Conservation (phyloP, 2,797 vertebrate genomes). For the Coregonus suidteri region DNA sequence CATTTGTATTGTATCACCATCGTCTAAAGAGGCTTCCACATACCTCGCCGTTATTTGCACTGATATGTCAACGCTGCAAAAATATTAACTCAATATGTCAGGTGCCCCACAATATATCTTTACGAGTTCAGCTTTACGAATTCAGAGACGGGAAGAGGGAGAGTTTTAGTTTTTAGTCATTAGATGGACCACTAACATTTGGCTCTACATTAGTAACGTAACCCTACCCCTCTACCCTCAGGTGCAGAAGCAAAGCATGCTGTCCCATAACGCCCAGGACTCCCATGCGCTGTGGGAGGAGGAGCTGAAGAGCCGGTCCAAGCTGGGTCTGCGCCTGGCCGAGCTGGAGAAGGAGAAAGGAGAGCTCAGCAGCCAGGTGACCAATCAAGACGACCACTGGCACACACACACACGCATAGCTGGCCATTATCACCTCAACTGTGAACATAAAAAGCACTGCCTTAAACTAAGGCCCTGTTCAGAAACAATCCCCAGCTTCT, state of each 20-base stretch:
- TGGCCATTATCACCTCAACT: not conserved
- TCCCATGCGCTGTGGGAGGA: conserved; percentile 84
- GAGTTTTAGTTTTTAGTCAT: not conserved
- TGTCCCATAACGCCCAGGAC: conserved; percentile 80
- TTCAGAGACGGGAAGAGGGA: not conserved
- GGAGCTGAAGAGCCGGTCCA: conserved; percentile 82
- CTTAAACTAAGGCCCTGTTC: not conserved
- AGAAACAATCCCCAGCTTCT: not conserved
- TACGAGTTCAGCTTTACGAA: not conserved
- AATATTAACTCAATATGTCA: not conserved
- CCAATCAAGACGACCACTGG: not conserved
- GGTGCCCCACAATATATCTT: not conserved
- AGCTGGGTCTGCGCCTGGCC: conserved; percentile 79
- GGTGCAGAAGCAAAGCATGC: conserved; percentile 81
- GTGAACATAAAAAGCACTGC: not conserved
- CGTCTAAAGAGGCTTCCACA: not conserved
- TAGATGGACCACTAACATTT: not conserved
- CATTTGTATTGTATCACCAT: not conserved
- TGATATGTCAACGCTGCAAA: not conserved
- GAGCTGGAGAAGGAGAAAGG: conserved; percentile 84
- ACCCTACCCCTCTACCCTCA: conserved; percentile 39
- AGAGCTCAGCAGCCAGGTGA: conserved; percentile 81
- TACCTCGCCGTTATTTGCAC: not conserved
- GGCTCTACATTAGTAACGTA: not conserved
- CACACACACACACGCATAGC: not conserved